phyloP scores from a whole-genome alignment of 2,888 invertebrate genomes.

The Adelphocoris suturalis region DNA sequence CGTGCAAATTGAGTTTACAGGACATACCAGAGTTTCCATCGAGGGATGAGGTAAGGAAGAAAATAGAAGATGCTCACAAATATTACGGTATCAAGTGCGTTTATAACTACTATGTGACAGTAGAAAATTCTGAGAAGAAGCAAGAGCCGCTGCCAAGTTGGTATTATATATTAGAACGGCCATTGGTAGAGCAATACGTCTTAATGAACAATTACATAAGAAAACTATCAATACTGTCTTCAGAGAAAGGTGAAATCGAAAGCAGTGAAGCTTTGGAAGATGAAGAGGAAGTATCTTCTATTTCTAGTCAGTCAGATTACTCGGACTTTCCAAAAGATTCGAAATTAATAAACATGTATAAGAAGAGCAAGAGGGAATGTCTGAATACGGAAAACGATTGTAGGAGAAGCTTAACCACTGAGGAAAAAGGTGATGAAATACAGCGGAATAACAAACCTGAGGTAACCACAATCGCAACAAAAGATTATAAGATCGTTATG shows the following conservation, averaged over 20 bases:
- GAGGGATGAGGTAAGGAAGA: conserved; percentile 54
- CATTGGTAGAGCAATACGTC: conserved; percentile 69
- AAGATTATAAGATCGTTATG: conserved; percentile 48
- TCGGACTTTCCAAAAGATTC: conserved; percentile 48
- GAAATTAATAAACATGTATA: not conserved
- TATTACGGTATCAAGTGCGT: conserved; percentile 58
- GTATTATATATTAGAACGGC: conserved; percentile 67
- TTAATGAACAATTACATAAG: conserved; percentile 68
- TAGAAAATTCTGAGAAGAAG: not conserved
- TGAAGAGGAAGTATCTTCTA: conserved; percentile 49
- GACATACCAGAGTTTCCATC: conserved; percentile 49
- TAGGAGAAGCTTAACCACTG: not conserved
- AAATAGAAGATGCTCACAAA: conserved; percentile 62
- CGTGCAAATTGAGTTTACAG: conserved; percentile 1
- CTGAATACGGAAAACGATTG: not conserved
- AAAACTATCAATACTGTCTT: conserved; percentile 38
- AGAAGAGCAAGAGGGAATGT: not conserved
- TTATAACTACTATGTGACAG: not conserved
- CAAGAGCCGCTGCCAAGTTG: conserved; percentile 30
- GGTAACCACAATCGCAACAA: not conserved
- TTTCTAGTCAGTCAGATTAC: conserved; percentile 49
- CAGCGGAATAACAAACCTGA: not conserved
- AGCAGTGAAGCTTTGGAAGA: not conserved
- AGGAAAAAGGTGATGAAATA: not conserved
- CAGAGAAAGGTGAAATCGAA: not conserved